Base-by-base conservation (phyloP, 2,113 vertebrate species). In the Colossoma macropomum region DNA sequence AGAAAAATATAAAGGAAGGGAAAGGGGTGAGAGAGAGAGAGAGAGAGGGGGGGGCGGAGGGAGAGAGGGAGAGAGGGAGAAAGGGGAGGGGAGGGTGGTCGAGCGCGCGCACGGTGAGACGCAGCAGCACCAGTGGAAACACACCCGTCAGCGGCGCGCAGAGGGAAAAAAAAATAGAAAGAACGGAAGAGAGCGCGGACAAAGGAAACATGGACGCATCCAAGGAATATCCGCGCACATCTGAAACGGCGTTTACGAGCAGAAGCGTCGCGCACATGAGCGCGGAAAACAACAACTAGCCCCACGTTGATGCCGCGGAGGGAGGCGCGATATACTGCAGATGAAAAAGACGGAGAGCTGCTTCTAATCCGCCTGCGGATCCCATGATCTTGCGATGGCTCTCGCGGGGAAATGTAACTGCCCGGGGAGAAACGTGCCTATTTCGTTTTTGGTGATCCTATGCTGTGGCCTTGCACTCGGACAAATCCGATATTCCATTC, bases 401-500 rank as follows among this genome's bases (percentile, higher is more conserved):
- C 87, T 91, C 88, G 85, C 90, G 83, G 92, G 92, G 90, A 93
- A 87, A 92, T 93, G 92, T 89, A 89, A 87, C 88, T 82, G 91
- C 89, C 90, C 87, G 87, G 91, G 90, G 80, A 92, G 89, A 83
- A 87, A 90, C 88, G 93, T 93, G 93, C 92, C 92, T 92, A 89
- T 93, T 90, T 93, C 89, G 89, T 91, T 93, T 87, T 84, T 94
- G 85, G 89, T 91, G 85, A 91, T 93, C 80, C 90, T 93, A 79
- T 93, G 91, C 80, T 94, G 93, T 90, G 93, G 95, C 86, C 92
- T 94, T 89, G 95, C 92, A 32, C 92, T 92, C 56, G 95, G 93
- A 88, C 96, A 95, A 93, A 93, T 98, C 79, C 91, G 95, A 12
- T 99, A 97, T 92, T 95, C 97, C 0, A 94, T 98, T 65, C 91